phyloP scores from a whole-genome alignment of 2,797 vertebrate genomes.

The Phataginus tricuspis region DNA sequence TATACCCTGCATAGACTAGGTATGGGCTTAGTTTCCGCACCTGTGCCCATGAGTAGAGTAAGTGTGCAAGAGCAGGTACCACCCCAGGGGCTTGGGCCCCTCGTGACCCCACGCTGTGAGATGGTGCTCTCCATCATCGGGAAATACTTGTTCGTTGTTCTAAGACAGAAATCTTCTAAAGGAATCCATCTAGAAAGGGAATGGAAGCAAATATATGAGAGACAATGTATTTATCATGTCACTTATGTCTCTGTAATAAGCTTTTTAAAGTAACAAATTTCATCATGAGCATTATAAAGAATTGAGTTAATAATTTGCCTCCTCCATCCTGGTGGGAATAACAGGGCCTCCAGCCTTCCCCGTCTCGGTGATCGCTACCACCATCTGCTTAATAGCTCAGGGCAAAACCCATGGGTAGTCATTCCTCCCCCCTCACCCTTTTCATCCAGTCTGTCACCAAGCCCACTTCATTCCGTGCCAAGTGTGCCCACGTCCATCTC shows the following conservation, averaged over 20 bases:
- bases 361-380: neutral
- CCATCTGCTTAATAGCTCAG: neutral
- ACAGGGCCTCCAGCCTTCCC: neutral
- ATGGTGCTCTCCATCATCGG: neutral
- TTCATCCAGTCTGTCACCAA: neutral
- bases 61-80: neutral
- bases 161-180: neutral
- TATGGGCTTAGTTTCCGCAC: neutral
- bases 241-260: neutral
- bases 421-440: neutral
- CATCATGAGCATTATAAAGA: neutral
- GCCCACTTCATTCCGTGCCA: neutral
- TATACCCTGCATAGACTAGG: neutral
- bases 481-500: neutral
- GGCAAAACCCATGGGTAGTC: neutral
- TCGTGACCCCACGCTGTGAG: accelerated
- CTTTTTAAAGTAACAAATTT: neutral
- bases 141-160: neutral
- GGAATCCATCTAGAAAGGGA: neutral
- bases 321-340: too few species aligned
- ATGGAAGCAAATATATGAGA: neutral
- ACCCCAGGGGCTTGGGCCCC: accelerated
- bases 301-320: neutral
- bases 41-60: neutral
- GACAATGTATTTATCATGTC: neutral